A percentile compares a stretch with the other conserved stretches of the same genome.
These are phyloP conservation scores for Anolis carolinensis DNA, from an alignment of 2,113 vertebrate species.

Conservation along the genomic window DNA sequence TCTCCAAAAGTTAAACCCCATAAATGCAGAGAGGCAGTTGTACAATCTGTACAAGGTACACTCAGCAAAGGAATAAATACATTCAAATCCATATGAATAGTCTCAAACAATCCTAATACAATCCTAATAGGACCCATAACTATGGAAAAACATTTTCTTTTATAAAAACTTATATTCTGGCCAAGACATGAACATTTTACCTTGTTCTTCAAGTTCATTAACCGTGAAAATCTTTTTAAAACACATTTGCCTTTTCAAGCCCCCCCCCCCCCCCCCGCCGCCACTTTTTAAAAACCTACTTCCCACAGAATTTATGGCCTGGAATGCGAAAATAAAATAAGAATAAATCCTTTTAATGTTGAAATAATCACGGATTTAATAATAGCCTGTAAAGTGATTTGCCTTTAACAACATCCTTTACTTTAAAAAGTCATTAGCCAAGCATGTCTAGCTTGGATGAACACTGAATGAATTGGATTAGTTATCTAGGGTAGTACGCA, in stretches of 20 bases:
- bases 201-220: conserved; percentile 43
- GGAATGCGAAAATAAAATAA: conserved; percentile 57
- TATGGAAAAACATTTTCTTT: conserved; percentile 58
- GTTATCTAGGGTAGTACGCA: conserved; percentile 69
- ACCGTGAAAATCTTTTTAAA: conserved; percentile 43
- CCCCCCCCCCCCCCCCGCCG: not conserved
- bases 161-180: conserved; percentile 60
- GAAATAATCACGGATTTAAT: conserved; percentile 74
- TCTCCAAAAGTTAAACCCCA: too few species aligned
- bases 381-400: conserved; percentile 57
- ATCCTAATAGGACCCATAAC: conserved; percentile 52
- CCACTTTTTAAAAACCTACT: conserved; percentile 47
- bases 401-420: conserved; percentile 66
- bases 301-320: conserved; percentile 60
- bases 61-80: not conserved
- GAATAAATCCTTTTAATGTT: conserved; percentile 56
- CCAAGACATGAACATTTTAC: conserved; percentile 56
- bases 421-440: conserved; percentile 65
- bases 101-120: not conserved
- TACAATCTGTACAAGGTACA: not conserved
- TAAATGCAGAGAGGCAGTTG: too few species aligned
- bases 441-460: conserved; percentile 57
- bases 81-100: not conserved
- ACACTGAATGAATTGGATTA: conserved; percentile 57
- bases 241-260: not conserved